Evolutionary conservation across 2,888 invertebrate genomes (phyloP).

Genomic region (Nowickia ferox): DNA sequence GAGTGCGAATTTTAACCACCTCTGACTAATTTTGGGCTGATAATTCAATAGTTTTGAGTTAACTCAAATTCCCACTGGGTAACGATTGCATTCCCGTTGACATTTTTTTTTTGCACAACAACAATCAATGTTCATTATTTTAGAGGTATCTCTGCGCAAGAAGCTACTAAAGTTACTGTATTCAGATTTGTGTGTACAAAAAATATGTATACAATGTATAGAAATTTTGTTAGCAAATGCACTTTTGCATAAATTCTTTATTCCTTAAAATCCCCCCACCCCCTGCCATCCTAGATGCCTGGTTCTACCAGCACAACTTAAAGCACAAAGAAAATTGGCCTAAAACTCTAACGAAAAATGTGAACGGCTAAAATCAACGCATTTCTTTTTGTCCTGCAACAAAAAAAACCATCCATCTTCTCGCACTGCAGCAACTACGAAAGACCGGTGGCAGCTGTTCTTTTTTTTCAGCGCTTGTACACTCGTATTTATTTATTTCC

Average conservation of each 20-base stretch:
- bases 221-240: conserved; percentile 7
- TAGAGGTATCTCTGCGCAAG: background rate
- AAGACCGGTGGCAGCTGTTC: conserved; percentile 44
- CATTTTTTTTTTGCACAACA: background rate
- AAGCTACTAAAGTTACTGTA: background rate
- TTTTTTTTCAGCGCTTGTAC: conserved; percentile 2
- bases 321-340: conserved; percentile 13
- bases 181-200: background rate
- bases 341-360: conserved; percentile 8
- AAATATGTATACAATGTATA: background rate
- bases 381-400: conserved; percentile 26
- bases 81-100: background rate
- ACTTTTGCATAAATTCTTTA: background rate
- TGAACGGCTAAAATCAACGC: conserved; percentile 35
- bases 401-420: conserved; percentile 2
- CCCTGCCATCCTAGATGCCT: background rate
- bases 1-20: background rate
- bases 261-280: too few relatives aligned
- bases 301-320: background rate
- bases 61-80: too few relatives aligned
- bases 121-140: background rate
- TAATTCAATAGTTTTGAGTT: too few relatives aligned
- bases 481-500: conserved; percentile 24
- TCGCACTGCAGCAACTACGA: conserved; percentile 10
- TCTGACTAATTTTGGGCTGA: too few relatives aligned